Conservation (phyloP, 1,140 invertebrate genomes). For the Megalopta genalis region DNA sequence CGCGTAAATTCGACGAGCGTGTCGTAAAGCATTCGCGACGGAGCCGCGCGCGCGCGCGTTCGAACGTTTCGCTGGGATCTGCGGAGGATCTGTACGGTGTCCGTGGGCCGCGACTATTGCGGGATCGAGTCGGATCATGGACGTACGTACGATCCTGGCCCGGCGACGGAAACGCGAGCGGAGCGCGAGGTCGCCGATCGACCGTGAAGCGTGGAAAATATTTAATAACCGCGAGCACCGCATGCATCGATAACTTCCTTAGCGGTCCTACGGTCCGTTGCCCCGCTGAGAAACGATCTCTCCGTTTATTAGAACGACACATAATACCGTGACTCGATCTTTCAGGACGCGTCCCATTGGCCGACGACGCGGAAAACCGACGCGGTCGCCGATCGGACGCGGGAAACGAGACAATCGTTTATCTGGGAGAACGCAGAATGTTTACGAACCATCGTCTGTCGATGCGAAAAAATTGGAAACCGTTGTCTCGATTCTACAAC, state of each 20-base stretch:
- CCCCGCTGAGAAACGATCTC: neutral
- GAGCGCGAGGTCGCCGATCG: neutral
- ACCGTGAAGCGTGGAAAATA: slow-evolving; percentile 26
- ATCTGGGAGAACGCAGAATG: too few relatives aligned
- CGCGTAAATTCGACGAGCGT: slow-evolving; percentile 4
- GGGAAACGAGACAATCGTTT: neutral
- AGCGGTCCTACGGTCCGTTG: neutral
- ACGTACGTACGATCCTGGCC: neutral
- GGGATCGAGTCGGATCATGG: neutral
- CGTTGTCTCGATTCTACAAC: too few relatives aligned
- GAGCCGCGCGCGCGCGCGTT: too few relatives aligned
- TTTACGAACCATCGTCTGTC: neutral
- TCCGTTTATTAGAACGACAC: neutral
- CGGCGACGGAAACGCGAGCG: neutral
- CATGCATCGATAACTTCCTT: slow-evolving; percentile 18
- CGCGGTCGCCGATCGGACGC: neutral
- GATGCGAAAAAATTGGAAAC: too few relatives aligned
- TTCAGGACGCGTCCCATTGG: neutral
- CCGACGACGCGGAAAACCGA: neutral
- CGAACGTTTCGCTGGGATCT: neutral
- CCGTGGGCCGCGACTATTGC: neutral
- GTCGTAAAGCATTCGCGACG: slow-evolving; percentile 18
- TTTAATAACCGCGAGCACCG: slow-evolving; percentile 1
- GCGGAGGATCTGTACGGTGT: neutral
- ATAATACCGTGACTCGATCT: neutral